Base-by-base conservation (phyloP, 37 sponge, comb jelly and placozoan genomes). In the Halichondria panicea region DNA sequence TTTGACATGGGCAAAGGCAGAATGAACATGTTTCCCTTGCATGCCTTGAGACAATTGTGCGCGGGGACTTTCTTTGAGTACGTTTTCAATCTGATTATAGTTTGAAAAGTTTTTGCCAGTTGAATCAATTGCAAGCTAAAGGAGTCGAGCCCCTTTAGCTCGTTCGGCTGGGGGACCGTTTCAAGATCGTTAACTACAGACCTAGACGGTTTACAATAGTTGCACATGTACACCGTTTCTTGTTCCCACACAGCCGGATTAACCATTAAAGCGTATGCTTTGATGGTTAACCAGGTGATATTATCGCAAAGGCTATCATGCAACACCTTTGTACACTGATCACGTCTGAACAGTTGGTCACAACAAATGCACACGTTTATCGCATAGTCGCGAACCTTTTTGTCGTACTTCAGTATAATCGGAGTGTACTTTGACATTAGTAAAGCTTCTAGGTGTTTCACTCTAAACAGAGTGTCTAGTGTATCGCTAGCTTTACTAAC, bases 141-240 rank as follows among this genome's bases (percentile, higher is more conserved):
- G 32, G 75, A 33, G 45, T 79, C 71, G 21, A 89, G 60, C 11
- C 48, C 67, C 22, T 53, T 19, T 60, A 89, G 67, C 42, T 83
- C 80, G n/a, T n/a, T n/a, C n/a, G n/a, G n/a, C n/a, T n/a, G n/a
- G n/a, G 61, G 74, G 15, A 43, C 73, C 1, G 67, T 59, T 58
- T 74, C 24, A 34, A 84, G 57, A 41, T 76, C 90, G 75, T 89
- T 89, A 3, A 89, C 76, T n/a, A 83, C 70, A 77, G 84, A 89
- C 4, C 80, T 7, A 33, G 80, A 28, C 27, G 84, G 84, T 34
- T 55, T 59, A 41, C 89, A 88, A 63, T 88, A 76, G 35, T 86
- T 22, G 75, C 81, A 86, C 80, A 74, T 46, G 48, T 66, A 86
- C 43, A 72, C 37, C 12, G 52, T 18, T 15, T n/a, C n/a, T n/a